phyloP scores from a whole-genome alignment of 2,888 invertebrate species.

The Carabus problematicus region DNA sequence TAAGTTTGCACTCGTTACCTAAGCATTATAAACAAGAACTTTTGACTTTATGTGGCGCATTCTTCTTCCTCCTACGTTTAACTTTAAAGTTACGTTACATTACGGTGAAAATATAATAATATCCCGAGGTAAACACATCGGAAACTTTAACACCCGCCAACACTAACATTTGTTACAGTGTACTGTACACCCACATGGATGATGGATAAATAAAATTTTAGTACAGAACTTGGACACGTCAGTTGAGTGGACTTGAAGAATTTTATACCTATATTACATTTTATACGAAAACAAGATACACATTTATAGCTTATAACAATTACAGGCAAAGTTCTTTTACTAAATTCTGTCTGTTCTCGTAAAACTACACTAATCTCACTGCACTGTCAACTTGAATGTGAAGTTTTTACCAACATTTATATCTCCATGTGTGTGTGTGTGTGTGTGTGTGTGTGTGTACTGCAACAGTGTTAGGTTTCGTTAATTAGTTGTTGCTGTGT shows the following conservation, averaged over 20 bases:
- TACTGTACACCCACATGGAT: too few relatives aligned
- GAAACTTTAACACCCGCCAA: conserved; percentile 34
- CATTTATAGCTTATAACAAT: too few relatives aligned
- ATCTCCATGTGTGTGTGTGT: too few relatives aligned
- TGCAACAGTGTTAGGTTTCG: not conserved
- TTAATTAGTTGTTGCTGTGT: conserved; percentile 2
- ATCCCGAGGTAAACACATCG: conserved; percentile 42
- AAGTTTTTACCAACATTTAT: too few relatives aligned
- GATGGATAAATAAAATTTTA: conserved; percentile 38
- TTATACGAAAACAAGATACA: too few relatives aligned
- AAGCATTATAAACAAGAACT: conserved; percentile 40
- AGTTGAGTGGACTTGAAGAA: not conserved
- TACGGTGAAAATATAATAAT: conserved; percentile 41
- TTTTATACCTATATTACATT: too few relatives aligned
- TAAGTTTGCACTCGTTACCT: conserved; percentile 39
- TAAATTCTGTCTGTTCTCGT: not conserved
- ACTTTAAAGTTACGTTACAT: conserved; percentile 31
- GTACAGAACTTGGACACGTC: conserved; percentile 20
- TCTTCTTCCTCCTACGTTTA: conserved; percentile 22
- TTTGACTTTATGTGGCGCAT: conserved; percentile 29
- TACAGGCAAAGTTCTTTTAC: not conserved
- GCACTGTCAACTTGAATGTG: too few relatives aligned
- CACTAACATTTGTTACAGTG: not conserved
- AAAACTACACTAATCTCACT: not conserved
- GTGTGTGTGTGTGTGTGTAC: not conserved